Percentiles rank a stretch among this genome's conserved stretches.
These are phyloP conservation scores for Zeugodacus cucurbitae DNA, from an alignment of 1,140 invertebrate species.

Conservation along the genomic window DNA sequence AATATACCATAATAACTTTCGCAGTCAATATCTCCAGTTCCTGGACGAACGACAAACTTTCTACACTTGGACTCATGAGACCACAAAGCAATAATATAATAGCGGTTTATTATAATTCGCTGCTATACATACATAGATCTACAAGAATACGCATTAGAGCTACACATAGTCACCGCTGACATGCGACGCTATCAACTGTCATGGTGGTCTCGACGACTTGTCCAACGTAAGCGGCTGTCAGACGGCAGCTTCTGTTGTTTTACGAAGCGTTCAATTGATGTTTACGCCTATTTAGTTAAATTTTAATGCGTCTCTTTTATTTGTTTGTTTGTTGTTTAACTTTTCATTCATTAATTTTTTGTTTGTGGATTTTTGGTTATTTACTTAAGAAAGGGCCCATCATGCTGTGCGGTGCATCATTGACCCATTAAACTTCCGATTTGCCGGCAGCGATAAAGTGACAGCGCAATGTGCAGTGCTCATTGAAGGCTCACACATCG, in stretches of 20 bases:
- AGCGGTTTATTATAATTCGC: too few relatives aligned
- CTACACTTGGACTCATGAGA: too few relatives aligned
- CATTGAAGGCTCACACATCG: background rate
- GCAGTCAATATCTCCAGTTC: too few relatives aligned
- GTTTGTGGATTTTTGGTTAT: background rate
- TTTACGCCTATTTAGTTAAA: conserved; percentile 23
- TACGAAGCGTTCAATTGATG: conserved; percentile 38
- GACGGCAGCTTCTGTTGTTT: conserved; percentile 15
- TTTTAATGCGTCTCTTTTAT: conserved; percentile 3
- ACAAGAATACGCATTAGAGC: too few relatives aligned
- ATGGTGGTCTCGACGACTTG: background rate
- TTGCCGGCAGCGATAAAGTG: conserved; percentile 35
- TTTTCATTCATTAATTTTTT: background rate
- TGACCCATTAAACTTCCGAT: conserved; percentile 33
- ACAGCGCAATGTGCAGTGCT: background rate
- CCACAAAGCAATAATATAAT: too few relatives aligned
- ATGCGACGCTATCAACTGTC: background rate
- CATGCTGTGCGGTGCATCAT: conserved; percentile 18
- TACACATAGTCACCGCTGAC: background rate
- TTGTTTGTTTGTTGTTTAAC: background rate
- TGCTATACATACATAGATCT: too few relatives aligned
- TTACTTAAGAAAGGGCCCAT: conserved; percentile 4
- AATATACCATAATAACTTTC: too few relatives aligned
- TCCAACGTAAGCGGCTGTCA: background rate
- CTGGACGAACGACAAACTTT: too few relatives aligned